These are phyloP conservation scores for Spermophilus dauricus DNA, from an alignment of 2,113 vertebrate genomes.

Conservation along the genomic window DNA sequence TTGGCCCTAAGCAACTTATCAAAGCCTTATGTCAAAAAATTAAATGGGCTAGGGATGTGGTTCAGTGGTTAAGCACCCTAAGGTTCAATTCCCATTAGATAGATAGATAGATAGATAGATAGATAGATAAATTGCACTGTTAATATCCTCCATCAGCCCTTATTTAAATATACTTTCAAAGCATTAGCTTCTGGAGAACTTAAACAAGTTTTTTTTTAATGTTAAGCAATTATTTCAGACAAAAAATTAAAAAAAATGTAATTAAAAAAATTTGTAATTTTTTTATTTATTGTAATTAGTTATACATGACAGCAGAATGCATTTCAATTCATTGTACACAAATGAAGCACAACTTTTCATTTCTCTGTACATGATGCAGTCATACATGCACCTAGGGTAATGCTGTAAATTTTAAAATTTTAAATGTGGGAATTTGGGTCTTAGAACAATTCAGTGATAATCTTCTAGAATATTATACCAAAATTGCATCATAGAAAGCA, in stretches of 20 bases:
- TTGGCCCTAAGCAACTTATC: too few species aligned
- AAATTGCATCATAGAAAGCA: neutral
- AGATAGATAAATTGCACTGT: neutral
- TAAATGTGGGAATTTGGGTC: neutral
- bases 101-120: neutral
- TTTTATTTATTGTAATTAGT: too few species aligned
- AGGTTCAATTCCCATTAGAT: too few species aligned
- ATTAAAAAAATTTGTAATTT: too few species aligned
- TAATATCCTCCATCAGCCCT: neutral
- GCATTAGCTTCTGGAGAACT: neutral
- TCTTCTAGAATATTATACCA: neutral
- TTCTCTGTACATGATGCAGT: too few species aligned
- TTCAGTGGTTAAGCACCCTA: too few species aligned
- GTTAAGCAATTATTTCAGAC: neutral
- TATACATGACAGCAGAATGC: too few species aligned
- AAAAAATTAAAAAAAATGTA: neutral
- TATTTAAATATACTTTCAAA: constrained; percentile 49
- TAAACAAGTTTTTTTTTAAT: neutral
- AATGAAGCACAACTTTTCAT: too few species aligned
- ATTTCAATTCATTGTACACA: too few species aligned
- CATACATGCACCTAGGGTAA: too few species aligned
- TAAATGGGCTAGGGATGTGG: too few species aligned
- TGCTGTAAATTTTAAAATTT: neutral
- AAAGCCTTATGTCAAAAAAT: too few species aligned
- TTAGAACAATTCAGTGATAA: neutral